A percentile compares a stretch with the other conserved stretches of the same genome.
phyloP scores from a whole-genome alignment of 2,888 invertebrate genomes.

The Cryptus armator region DNA sequence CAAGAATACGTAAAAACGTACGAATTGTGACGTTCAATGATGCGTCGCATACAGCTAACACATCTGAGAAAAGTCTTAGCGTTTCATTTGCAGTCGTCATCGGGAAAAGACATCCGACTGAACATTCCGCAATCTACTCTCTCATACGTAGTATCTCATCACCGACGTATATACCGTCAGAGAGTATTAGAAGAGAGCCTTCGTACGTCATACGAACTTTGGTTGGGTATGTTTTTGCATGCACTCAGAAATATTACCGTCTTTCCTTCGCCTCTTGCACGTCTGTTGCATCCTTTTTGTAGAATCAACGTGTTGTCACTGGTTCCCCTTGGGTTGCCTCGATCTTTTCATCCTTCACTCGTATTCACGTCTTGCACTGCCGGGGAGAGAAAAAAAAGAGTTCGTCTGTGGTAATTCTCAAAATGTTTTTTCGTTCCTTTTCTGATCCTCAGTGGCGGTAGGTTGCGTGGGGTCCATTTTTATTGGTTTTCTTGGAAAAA shows the following conservation, averaged over 20 bases:
- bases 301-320: conserved; percentile 42
- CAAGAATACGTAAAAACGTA: not conserved
- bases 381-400: not conserved
- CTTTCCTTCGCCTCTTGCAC: conserved; percentile 33
- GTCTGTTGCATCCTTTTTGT: conserved; percentile 10
- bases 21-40: not conserved
- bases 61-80: not conserved
- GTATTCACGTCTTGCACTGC: not conserved
- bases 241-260: conserved; percentile 67
- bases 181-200: conserved; percentile 30
- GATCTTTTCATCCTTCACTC: conserved; percentile 27
- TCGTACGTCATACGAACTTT: conserved; percentile 30
- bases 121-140: not conserved
- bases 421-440: not conserved
- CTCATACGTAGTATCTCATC: not conserved
- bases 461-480: not conserved
- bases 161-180: not conserved
- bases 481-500: not conserved
- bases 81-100: not conserved
- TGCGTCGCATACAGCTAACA: not conserved
- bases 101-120: not conserved
- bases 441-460: not conserved
- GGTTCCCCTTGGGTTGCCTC: conserved; percentile 6
- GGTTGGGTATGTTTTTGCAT: conserved; percentile 38
- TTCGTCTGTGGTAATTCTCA: conserved; percentile 3